Conservation (phyloP, 2,888 invertebrate genomes). For the Stenolophus ochropezus region DNA sequence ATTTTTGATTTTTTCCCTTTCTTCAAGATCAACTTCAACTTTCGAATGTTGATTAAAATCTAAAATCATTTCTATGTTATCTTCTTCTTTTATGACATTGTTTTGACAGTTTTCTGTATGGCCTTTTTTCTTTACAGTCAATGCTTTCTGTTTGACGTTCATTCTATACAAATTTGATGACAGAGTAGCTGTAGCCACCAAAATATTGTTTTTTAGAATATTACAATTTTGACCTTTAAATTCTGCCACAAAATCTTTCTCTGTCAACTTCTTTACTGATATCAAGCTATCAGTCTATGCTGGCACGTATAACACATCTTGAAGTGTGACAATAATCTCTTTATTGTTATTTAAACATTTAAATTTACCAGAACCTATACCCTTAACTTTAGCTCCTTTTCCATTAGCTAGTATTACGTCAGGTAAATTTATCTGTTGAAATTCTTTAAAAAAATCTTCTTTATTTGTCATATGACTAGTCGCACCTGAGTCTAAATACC, state of each 20-base stretch:
- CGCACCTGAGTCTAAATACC: slow-evolving; percentile 24
- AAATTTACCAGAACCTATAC: slow-evolving; percentile 61
- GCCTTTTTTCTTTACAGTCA: not conserved
- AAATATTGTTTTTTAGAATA: slow-evolving; percentile 24
- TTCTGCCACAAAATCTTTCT: slow-evolving; percentile 56
- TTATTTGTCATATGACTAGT: slow-evolving; percentile 1
- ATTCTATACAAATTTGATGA: not conserved
- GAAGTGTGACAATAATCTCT: slow-evolving; percentile 56
- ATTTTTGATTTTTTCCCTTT: no score
- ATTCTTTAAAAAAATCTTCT: slow-evolving; percentile 10
- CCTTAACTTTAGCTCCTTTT: slow-evolving; percentile 52
- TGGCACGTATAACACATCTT: slow-evolving; percentile 63
- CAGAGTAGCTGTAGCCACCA: not conserved
- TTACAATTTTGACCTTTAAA: slow-evolving; percentile 60
- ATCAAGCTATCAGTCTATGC: slow-evolving; percentile 61
- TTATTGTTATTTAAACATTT: no score
- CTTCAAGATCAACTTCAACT: no score
- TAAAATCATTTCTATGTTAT: no score
- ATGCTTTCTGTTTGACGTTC: slow-evolving; percentile 6
- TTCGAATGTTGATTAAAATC: no score
- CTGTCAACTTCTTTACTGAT: slow-evolving; percentile 62
- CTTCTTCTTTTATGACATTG: no score
- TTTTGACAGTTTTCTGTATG: not conserved
- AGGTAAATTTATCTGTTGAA: not conserved
- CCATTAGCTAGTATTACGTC: slow-evolving; percentile 60